Conservation (phyloP, 1,140 invertebrate species). For the Periplaneta americana region DNA sequence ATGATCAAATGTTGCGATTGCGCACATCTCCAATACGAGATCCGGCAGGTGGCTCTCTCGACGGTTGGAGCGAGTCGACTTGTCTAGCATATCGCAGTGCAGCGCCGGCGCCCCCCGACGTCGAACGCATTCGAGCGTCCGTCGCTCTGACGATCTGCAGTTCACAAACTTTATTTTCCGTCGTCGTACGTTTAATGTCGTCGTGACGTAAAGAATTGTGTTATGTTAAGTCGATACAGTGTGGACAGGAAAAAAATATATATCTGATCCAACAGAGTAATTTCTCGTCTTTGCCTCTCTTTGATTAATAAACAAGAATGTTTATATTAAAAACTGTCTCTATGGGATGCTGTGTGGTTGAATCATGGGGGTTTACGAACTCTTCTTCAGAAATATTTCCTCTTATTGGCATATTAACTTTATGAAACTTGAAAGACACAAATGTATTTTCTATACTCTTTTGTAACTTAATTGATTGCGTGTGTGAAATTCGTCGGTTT, state of each 20-base stretch:
- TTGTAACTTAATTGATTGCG: background rate
- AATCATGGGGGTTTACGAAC: background rate
- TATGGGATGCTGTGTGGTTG: background rate
- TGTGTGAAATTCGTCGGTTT: background rate
- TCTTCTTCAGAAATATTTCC: background rate
- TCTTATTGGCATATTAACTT: background rate
- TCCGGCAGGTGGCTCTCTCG: background rate
- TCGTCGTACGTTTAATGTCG: too few relatives aligned
- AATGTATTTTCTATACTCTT: background rate
- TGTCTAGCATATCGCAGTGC: background rate
- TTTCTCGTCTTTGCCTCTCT: background rate
- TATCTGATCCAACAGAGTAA: background rate
- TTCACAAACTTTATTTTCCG: background rate
- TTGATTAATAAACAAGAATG: background rate
- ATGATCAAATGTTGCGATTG: background rate
- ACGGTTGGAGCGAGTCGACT: background rate
- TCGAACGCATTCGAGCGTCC: background rate
- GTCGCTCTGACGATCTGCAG: background rate
- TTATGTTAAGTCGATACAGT: too few relatives aligned
- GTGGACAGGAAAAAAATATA: background rate
- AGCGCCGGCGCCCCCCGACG: background rate
- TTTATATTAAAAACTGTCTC: background rate
- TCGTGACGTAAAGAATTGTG: background rate
- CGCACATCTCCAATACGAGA: background rate
- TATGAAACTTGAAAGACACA: background rate